A percentile compares a stretch with the other conserved stretches of the same genome.
Evolutionary conservation across 1,140 invertebrate genomes (phyloP).

Genomic region (Camponotus pennsylvanicus): DNA sequence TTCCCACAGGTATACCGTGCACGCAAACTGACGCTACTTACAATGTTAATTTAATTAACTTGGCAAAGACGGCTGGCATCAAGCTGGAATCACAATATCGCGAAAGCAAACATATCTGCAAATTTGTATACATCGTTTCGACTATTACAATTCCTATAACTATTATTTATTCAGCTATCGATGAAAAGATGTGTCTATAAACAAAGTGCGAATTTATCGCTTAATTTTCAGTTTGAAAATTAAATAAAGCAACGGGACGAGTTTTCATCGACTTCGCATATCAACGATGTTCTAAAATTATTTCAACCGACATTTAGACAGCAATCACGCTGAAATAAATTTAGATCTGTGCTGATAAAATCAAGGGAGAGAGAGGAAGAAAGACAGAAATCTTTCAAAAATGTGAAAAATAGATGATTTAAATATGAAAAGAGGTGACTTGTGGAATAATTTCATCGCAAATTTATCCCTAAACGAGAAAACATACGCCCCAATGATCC

Average conservation of each 20-base stretch:
- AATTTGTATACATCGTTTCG: background rate
- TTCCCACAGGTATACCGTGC: constrained; percentile 28
- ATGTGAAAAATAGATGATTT: background rate
- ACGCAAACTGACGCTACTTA: constrained; percentile 27
- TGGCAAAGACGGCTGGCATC: constrained; percentile 14
- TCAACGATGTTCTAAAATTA: background rate
- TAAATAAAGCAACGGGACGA: background rate
- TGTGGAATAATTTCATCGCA: background rate
- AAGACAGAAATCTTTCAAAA: too few species aligned
- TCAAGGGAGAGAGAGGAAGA: too few species aligned
- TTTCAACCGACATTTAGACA: background rate
- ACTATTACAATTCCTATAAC: background rate
- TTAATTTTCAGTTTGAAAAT: background rate
- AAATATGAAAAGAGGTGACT: background rate
- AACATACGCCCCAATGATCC: background rate
- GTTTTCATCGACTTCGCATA: background rate
- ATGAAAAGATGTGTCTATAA: too few species aligned
- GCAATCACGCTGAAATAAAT: background rate
- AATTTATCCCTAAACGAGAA: constrained; percentile 15
- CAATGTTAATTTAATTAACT: constrained; percentile 51
- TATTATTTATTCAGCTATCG: background rate
- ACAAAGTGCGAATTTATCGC: background rate
- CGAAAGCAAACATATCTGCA: background rate
- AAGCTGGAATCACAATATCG: background rate
- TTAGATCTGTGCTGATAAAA: background rate